Evolutionary conservation across 2,113 vertebrate species (phyloP), one percentile per base, ranked within the genome.

Genomic region (Syrmaticus mikado): DNA sequence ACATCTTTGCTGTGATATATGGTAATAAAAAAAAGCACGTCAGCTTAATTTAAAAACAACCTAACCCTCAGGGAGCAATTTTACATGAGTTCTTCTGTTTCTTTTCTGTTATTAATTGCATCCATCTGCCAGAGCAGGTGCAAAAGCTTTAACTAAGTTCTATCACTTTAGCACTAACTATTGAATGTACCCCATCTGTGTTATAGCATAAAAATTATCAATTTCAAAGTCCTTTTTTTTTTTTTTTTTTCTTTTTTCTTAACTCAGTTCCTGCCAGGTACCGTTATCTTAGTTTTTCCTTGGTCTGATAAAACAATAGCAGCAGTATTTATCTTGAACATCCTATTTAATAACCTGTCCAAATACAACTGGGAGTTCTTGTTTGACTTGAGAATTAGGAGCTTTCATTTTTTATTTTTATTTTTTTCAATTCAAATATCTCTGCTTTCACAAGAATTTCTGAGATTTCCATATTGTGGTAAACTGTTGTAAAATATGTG

Each of bases 81-180:
- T 95, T 82, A 77, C 82, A 91, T 82, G 77, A 64, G 34, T 77
- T 94, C n/a, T 80, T 92, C 65, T 80, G 67, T 91, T 93, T 95
- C 89, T 91, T 93, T 94, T 95, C 53, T 93, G 82, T 93, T 95
- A 93, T 94, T 95, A 96, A 96, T 91, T 95, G 79, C 60, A 52
- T 87, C 85, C 91, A 93, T 90, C 90, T 96, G 91, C 75, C 81
- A 66, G 93, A 95, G 90, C 94, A 96, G 95, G 92, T 97, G 93
- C 73, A 95, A 94, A 93, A 76, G 77, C 87, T 94, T 64, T 95
- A 94, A 94, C 83, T 58, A 94, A 97, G 72, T 73, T 75, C 55
- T 75, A 16, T 79, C 25, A 30, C 80, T 96, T 92, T 83, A 77
- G 85, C 50, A 45, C 20, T 30, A 82, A 71, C 67, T 93, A 67